Evolutionary conservation across 2,113 vertebrate species (phyloP), one percentile per base, ranked within the genome.

Genomic region (Perccottus glenii): DNA sequence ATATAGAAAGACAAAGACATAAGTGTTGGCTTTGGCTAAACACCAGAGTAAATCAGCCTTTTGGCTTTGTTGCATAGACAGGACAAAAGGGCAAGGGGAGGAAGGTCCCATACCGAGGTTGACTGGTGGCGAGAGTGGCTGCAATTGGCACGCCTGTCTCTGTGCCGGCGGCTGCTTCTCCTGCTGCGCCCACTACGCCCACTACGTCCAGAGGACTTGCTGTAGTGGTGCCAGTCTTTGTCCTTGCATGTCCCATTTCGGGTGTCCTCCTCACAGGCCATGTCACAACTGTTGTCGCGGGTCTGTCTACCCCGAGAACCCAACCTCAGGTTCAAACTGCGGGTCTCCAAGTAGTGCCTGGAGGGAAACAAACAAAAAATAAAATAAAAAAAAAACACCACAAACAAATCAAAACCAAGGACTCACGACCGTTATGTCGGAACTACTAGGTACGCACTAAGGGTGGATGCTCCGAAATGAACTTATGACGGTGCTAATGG

Each of bases 171-270:
- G 45, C 86, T 89, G 88, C 91, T 94, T 85, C 92, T 94, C 80
- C 94, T 94, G 93, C 95, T 98, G 86, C 92, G 95, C 46, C 93
- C 90, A 38, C 84, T 91, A 1, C 66, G 81, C 5, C 84, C 78
- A 15, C 90, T 91, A 77, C 79, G 93, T 27, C 93, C 93, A 12
- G 96, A 98, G 33, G 95, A 98, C 89, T 97, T 97, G 94, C 95
- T 98, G 92, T 96, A 96, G 87, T 97, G 95, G 83, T 95, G 92
- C 90, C 94, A 89, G 81, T 94, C 93, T 61, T 67, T 49, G 81
- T 92, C 94, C 79, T 67, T 79, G 78, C 64, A 83, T 50, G 71
- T 64, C 6, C 16, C 62, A 3, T 89, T 85, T 3, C 38, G 77
- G 11, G 77, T 66, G 16, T 83, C 71, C 3, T 86, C 78, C 42